Percentiles rank a stretch among this genome's conserved stretches.
These are phyloP conservation scores for Aurelia aurita complex sp. Pacific DNA, from an alignment of 30 jellyfish, hydroid and myxozoan species.

Conservation along the genomic window DNA sequence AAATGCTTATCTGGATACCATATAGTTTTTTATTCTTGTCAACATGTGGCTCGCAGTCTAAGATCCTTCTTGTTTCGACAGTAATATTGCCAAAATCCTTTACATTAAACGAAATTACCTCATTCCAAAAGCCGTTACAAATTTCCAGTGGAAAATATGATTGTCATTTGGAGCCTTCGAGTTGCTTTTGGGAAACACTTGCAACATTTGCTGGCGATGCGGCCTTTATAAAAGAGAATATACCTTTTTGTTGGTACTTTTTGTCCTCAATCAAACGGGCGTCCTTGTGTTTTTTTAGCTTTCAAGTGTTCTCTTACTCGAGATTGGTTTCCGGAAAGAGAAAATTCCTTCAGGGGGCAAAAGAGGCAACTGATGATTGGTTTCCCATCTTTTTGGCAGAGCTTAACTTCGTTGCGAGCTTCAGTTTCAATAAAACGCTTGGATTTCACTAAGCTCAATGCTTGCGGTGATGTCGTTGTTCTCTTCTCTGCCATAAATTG, in stretches of 20 bases:
- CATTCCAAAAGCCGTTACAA: conserved; percentile 10
- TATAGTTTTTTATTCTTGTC: neutral
- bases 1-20: conserved; percentile 40
- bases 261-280: neutral
- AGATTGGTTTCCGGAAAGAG: conserved; percentile 3
- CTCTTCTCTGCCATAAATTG: conserved; percentile 16
- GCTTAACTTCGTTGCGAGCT: conserved; percentile 15
- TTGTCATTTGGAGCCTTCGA: neutral
- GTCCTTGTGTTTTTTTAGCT: neutral
- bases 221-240: neutral
- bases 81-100: conserved; percentile 16
- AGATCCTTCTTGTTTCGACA: conserved; percentile 21
- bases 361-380: conserved; percentile 6
- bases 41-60: neutral
- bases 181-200: neutral
- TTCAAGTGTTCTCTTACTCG: conserved; percentile 27
- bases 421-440: conserved; percentile 36
- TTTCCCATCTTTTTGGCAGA: conserved; percentile 1
- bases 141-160: conserved; percentile 4
- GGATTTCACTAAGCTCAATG: conserved; percentile 10
- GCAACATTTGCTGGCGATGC: neutral
- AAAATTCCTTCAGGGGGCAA: conserved; percentile 4
- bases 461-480: neutral
- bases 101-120: conserved; percentile 1
- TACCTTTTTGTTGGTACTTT: neutral